Evolutionary conservation across 2,888 invertebrate species (phyloP).

Genomic region (Operophtera brumata): DNA sequence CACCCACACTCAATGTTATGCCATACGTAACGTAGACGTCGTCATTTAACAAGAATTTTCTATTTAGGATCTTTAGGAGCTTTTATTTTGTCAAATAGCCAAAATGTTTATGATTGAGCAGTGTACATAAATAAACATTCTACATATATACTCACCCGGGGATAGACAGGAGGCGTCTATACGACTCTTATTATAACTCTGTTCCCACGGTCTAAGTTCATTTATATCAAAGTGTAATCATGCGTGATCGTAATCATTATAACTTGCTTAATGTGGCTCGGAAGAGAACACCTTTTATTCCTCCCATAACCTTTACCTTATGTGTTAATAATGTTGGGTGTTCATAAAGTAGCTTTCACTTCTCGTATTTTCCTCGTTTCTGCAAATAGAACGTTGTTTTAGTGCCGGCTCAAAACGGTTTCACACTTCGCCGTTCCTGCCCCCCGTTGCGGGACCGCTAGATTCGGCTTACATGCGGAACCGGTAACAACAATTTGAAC

Average conservation of each 20-base stretch:
- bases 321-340: slow-evolving; percentile 9
- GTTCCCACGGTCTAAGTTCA: slow-evolving; percentile 28
- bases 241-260: slow-evolving; percentile 30
- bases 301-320: slow-evolving; percentile 18
- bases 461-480: neutral
- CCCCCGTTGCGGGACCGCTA: neutral
- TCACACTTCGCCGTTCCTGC: slow-evolving; percentile 2
- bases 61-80: slow-evolving; percentile 57
- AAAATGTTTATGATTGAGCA: slow-evolving; percentile 28
- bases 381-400: slow-evolving; percentile 17
- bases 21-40: slow-evolving; percentile 36
- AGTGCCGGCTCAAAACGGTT: slow-evolving; percentile 10
- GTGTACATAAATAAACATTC: neutral
- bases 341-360: slow-evolving; percentile 13
- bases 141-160: neutral
- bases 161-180: neutral
- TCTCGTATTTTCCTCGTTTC: slow-evolving; percentile 12
- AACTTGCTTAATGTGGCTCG: slow-evolving; percentile 12
- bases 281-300: slow-evolving; percentile 18
- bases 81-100: slow-evolving; percentile 41
- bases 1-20: slow-evolving; percentile 56
- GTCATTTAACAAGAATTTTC: slow-evolving; percentile 62
- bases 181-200: neutral
- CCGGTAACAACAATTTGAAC: neutral
- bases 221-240: slow-evolving; percentile 18